Evolutionary conservation across 2,113 vertebrate genomes (phyloP).

Genomic region (Oreochromis aureus): DNA sequence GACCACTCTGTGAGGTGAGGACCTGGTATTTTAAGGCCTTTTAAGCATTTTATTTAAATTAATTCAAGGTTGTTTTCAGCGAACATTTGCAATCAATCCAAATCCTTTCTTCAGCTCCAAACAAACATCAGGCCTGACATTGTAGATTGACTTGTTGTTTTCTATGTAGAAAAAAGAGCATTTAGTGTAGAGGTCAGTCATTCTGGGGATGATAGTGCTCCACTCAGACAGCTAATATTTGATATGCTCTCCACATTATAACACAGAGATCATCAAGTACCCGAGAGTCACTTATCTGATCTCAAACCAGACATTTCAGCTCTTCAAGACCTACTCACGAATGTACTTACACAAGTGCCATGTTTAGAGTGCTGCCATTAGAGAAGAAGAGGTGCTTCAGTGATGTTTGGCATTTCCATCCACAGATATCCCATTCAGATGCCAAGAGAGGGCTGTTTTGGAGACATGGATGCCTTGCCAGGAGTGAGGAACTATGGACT

Average conservation of each 20-base stretch:
- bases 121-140: neutral
- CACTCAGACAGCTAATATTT: neutral
- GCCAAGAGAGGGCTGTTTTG: constrained; percentile 86
- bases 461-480: constrained; percentile 87
- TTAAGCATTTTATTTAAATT: neutral
- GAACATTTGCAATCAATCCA: neutral
- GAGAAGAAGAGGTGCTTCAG: neutral
- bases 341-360: neutral
- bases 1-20: constrained; percentile 89
- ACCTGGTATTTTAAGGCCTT: neutral
- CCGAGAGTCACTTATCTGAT: neutral
- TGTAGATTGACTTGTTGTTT: neutral
- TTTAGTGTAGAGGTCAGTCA: neutral
- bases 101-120: neutral
- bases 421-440: constrained; percentile 88
- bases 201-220: neutral
- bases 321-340: neutral
- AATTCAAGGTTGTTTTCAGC: neutral
- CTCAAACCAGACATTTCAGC: neutral
- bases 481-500: constrained; percentile 88
- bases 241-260: neutral
- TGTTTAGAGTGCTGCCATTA: neutral
- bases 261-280: neutral
- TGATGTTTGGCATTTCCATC: neutral
- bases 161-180: neutral